These are phyloP conservation scores for Mohoua ochrocephala DNA, from an alignment of 2,113 vertebrate species.

Conservation along the genomic window DNA sequence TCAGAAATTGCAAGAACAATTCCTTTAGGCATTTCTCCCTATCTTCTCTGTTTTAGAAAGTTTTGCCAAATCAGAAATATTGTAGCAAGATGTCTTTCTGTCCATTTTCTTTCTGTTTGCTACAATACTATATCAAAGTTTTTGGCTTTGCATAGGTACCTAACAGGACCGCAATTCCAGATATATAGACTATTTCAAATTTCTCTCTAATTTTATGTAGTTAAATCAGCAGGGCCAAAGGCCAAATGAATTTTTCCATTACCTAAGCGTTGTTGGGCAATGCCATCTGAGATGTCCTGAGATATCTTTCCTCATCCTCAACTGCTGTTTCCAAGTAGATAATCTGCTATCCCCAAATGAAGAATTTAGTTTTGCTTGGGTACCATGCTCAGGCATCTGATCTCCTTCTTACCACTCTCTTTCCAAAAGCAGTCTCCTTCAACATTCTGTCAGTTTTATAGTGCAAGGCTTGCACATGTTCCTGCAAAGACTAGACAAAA, in stretches of 20 bases:
- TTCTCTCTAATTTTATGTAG: not conserved
- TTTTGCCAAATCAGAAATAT: not conserved
- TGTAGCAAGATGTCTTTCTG: not conserved
- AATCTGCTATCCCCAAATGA: not conserved
- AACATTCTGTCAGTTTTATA: not conserved
- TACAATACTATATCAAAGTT: not conserved
- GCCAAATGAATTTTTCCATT: not conserved
- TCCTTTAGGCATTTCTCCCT: not conserved
- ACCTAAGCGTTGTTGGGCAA: not conserved
- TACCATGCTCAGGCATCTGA: not conserved
- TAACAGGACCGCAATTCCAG: not conserved
- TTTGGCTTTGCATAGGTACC: not conserved
- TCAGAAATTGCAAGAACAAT: not conserved
- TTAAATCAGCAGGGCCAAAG: not conserved
- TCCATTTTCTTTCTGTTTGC: not conserved
- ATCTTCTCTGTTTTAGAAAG: not conserved
- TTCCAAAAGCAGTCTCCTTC: not conserved
- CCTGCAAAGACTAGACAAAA: not conserved
- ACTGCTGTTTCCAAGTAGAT: not conserved
- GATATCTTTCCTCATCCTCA: not conserved
- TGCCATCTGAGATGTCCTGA: not conserved
- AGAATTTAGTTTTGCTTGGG: not conserved
- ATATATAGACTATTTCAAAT: not conserved
- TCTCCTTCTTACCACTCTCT: not conserved
- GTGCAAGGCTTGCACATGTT: not conserved